Base-by-base conservation (phyloP, 2,888 invertebrate species). In the Conistra vaccinii region DNA sequence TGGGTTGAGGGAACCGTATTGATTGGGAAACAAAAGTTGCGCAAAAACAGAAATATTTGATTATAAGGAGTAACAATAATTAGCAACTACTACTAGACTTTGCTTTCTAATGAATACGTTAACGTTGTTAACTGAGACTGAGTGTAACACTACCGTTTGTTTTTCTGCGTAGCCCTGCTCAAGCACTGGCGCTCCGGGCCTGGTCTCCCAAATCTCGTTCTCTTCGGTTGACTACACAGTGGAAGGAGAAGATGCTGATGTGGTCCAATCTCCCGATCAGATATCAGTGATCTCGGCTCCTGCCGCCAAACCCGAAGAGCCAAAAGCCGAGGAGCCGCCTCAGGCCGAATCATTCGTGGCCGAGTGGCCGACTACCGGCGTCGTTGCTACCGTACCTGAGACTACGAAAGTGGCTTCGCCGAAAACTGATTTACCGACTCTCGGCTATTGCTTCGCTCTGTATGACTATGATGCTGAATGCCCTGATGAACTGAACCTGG, bases 391-490 rank as follows among this genome's bases (percentile, higher is more conserved):
- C n/a, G 26, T 9, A 17, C 14, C 53, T 10, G 84, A 73, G 23
- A 20, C 62, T 26, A 4, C 61, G 2, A 60, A 76, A 29, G 72
- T 63, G n/a, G 26, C 53, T 10, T 5, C 71, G 20, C 35, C 67
- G 0, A 77, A 87, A 57, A 26, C 69, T 51, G 87, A 90, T 23
- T 77, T 91, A 61, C 92, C 93, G 3, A 94, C 94, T 0, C 88
- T 95, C 3, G 95, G 96, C 2, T 98, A 98, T 92, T 99, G 99
- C 92, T 97, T 98, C 90, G 99, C 99, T 3, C 94, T 99, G 69
- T 99, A 99, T 91, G 99, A 99, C 93, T 99, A 99, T 92, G 99
- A 99, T 88, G 99, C 99, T 0, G 98, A 98, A 69, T 98, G 98
- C 79, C 97, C 97, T 67, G 99, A 99, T 93, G 99, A 99, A 93